phyloP scores from a whole-genome alignment of 2,888 invertebrate genomes.

The Eustalomyia histrio region DNA sequence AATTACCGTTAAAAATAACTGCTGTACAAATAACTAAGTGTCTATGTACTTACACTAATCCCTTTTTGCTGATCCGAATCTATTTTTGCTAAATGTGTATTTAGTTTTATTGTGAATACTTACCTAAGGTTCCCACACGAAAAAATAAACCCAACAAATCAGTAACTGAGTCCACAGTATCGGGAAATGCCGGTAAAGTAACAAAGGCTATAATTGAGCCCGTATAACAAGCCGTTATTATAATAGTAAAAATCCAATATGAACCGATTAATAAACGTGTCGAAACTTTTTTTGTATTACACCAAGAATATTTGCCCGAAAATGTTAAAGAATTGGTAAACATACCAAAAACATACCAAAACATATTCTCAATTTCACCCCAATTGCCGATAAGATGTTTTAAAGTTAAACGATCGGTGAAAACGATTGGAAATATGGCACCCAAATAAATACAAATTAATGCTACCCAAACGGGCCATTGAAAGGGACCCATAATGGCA shows the following conservation, averaged over 20 bases:
- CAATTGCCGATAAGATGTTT: constrained; percentile 84
- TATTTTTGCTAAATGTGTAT: too few species aligned
- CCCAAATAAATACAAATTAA: constrained; percentile 86
- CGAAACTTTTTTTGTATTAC: constrained; percentile 84
- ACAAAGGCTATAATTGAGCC: constrained; percentile 92
- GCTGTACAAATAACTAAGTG: too few species aligned
- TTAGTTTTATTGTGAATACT: constrained; percentile 27
- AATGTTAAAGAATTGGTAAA: constrained; percentile 91
- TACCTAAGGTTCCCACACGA: constrained; percentile 87
- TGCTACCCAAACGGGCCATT: constrained; percentile 89
- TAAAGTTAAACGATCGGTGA: constrained; percentile 86
- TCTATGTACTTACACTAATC: too few species aligned
- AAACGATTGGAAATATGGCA: constrained; percentile 87
- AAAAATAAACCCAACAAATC: constrained; percentile 85
- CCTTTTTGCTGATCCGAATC: too few species aligned
- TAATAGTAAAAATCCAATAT: constrained; percentile 93
- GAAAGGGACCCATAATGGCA: constrained; percentile 90
- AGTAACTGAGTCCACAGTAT: constrained; percentile 85
- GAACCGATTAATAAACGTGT: constrained; percentile 86
- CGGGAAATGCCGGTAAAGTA: constrained; percentile 87
- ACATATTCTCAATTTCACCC: constrained; percentile 89
- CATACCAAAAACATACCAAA: constrained; percentile 92
- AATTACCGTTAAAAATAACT: too few species aligned
- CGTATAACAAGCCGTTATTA: constrained; percentile 90
- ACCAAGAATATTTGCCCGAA: constrained; percentile 85